Conservation (phyloP, 53 echinoderm and acorn worm species). For the Pentamera pediparva region DNA sequence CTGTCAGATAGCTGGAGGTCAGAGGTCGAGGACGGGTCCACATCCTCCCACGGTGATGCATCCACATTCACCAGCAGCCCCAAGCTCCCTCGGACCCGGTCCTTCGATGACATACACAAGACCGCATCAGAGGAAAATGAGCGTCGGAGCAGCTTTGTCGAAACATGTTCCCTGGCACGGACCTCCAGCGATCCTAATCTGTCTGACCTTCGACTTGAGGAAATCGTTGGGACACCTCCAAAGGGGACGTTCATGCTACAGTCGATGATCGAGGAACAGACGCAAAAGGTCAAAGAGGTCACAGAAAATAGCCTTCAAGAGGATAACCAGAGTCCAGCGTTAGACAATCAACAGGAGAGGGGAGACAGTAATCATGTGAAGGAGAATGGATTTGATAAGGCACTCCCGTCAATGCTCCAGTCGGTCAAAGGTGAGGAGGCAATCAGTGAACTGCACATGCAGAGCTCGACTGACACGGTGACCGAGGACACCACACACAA, state of each 20-base stretch:
- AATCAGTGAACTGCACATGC: conserved; percentile 50
- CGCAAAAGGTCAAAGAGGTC: too few relatives aligned
- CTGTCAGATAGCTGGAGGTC: conserved; percentile 61
- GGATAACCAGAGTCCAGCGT: too few relatives aligned
- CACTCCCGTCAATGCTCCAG: too few relatives aligned
- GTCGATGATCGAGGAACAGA: background rate
- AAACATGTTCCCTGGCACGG: conserved; percentile 46
- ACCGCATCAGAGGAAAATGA: conserved; percentile 59
- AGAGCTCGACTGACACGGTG: conserved; percentile 88
- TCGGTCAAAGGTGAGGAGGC: background rate
- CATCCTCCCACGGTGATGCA: background rate
- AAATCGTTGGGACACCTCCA: conserved; percentile 59
- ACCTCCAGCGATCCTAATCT: conserved; percentile 89
- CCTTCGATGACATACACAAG: conserved; percentile 82
- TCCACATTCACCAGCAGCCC: conserved; percentile 37
- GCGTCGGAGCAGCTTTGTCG: conserved; percentile 60
- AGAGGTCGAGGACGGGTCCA: conserved; percentile 16
- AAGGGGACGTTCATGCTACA: conserved; percentile 24
- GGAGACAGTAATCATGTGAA: too few relatives aligned
- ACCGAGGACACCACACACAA: conserved; percentile 46
- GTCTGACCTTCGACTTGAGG: conserved; percentile 68
- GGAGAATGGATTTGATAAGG: too few relatives aligned
- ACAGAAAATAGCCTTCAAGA: too few relatives aligned
- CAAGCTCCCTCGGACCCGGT: conserved; percentile 71
- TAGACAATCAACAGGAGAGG: too few relatives aligned